Conservation (phyloP, 2,797 vertebrate species). For the Hirundo rustica region DNA sequence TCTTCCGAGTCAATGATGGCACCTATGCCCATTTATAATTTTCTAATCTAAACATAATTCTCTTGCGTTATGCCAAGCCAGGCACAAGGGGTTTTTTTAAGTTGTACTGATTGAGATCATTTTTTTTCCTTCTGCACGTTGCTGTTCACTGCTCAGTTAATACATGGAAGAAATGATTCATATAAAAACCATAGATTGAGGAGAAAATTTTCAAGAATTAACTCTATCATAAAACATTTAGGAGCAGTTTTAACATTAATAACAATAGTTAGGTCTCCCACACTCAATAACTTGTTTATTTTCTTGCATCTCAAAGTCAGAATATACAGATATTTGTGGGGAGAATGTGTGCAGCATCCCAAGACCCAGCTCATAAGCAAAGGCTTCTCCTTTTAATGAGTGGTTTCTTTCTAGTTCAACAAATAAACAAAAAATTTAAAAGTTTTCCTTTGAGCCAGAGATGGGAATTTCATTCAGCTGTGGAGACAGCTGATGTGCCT, state of each 20-base stretch:
- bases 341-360: not conserved
- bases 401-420: not conserved
- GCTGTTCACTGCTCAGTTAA: not conserved
- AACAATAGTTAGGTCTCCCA: not conserved
- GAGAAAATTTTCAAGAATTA: not conserved
- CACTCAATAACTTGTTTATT: not conserved
- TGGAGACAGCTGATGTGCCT: conserved; percentile 44
- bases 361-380: not conserved
- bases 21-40: not conserved
- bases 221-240: not conserved
- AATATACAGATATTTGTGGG: not conserved
- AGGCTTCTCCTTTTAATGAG: not conserved
- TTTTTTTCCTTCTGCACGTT: not conserved
- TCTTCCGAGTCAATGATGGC: not conserved
- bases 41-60: not conserved
- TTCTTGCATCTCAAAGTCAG: not conserved
- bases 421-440: not conserved
- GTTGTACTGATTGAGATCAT: not conserved
- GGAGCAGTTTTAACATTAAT: not conserved
- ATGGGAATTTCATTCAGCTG: conserved; percentile 38
- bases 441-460: not conserved
- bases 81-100: not conserved
- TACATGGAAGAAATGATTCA: not conserved
- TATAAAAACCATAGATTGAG: not conserved
- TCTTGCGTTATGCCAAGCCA: not conserved